These are phyloP conservation scores for Oscheius onirici DNA, from an alignment of 2,888 invertebrate species.

Conservation along the genomic window DNA sequence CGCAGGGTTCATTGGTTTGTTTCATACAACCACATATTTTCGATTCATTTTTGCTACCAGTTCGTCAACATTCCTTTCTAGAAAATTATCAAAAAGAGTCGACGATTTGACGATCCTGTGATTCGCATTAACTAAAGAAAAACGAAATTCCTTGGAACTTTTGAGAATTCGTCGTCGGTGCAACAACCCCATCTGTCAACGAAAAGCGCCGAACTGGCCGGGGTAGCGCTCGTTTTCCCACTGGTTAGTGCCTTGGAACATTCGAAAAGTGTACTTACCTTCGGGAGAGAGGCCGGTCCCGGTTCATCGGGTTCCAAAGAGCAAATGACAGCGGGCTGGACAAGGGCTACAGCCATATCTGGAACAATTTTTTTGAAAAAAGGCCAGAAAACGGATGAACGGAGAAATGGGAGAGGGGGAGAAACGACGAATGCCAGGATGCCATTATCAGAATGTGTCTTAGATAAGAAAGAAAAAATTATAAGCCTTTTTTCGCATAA, in stretches of 20 bases:
- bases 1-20: background rate
- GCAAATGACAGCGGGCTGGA: conserved; percentile 5
- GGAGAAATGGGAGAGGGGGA: background rate
- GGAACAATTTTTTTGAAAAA: background rate
- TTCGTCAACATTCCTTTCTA: no score
- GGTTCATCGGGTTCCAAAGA: conserved; percentile 13
- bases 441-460: background rate
- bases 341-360: conserved; percentile 16
- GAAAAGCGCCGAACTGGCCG: conserved; percentile 30
- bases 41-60: background rate
- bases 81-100: background rate
- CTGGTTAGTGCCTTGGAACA: background rate
- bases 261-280: background rate
- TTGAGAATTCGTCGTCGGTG: no score
- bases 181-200: conserved; percentile 15
- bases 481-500: background rate
- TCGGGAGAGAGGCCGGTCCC: conserved; percentile 8
- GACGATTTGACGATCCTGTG: background rate
- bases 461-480: background rate
- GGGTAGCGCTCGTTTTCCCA: conserved; percentile 6
- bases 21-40: background rate
- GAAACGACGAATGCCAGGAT: conserved; percentile 1
- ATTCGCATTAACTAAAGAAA: background rate
- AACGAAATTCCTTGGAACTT: background rate
- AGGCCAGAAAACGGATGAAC: background rate